Evolutionary conservation across 2,797 vertebrate genomes (phyloP).

Genomic region (Periophthalmus magnuspinnatus): DNA sequence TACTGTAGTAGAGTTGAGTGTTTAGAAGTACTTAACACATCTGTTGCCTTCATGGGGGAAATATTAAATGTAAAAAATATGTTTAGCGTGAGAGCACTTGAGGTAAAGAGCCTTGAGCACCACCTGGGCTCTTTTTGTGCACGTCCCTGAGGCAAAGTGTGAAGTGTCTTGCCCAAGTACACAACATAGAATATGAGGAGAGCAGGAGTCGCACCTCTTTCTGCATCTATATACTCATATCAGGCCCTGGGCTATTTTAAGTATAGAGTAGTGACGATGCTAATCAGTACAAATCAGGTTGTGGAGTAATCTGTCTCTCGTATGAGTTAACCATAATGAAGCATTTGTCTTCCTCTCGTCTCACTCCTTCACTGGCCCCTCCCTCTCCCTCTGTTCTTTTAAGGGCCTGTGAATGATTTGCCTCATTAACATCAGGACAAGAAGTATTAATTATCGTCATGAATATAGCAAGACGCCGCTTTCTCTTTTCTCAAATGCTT

Average conservation of each 20-base stretch:
- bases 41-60: too few species aligned
- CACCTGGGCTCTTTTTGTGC: too few species aligned
- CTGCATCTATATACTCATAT: background rate
- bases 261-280: background rate
- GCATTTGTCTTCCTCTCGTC: constrained; percentile 42
- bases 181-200: too few species aligned
- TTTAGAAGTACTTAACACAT: too few species aligned
- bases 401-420: constrained; percentile 68
- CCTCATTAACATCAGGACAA: constrained; percentile 73
- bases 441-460: constrained; percentile 79
- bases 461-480: constrained; percentile 68
- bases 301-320: background rate
- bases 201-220: background rate
- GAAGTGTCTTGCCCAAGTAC: too few species aligned
- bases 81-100: too few species aligned
- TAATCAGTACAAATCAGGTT: background rate
- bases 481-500: constrained; percentile 27
- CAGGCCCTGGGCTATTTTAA: background rate
- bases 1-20: too few species aligned
- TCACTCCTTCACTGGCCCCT: constrained; percentile 3
- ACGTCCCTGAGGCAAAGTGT: too few species aligned
- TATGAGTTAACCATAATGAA: constrained; percentile 38
- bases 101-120: too few species aligned
- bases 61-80: too few species aligned
- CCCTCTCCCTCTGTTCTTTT: constrained; percentile 21